A percentile compares a stretch with the other conserved stretches of the same genome.
phyloP scores from a whole-genome alignment of 2,888 invertebrate genomes.

The Ophioninae sp. region DNA sequence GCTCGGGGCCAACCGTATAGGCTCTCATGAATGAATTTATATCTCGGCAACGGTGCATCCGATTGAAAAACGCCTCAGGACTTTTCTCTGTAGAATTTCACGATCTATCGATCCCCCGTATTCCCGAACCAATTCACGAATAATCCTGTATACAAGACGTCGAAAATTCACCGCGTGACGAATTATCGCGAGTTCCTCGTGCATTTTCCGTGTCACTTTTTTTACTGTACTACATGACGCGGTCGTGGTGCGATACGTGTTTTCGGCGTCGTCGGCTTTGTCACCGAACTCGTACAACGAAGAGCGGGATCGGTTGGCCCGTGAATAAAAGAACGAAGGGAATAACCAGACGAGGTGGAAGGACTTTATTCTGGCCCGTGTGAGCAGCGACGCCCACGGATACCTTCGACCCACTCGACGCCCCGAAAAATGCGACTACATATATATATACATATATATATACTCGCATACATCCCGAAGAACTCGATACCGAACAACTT shows the following conservation, averaged over 20 bases:
- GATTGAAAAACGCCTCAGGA: no score
- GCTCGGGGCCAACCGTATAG: no score
- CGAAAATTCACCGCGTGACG: neutral
- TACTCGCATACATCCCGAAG: no score
- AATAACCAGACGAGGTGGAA: conserved; percentile 33
- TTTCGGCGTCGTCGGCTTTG: conserved; percentile 13
- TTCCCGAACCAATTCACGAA: no score
- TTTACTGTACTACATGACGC: conserved; percentile 26
- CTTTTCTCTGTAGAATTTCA: no score
- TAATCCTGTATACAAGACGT: neutral
- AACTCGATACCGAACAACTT: conserved; percentile 11
- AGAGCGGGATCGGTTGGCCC: conserved; percentile 43
- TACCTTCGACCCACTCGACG: conserved; percentile 60
- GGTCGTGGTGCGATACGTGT: conserved; percentile 10
- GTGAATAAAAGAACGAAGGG: conserved; percentile 50
- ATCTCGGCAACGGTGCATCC: no score
- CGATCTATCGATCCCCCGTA: no score
- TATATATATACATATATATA: conserved; percentile 12
- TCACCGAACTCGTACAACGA: conserved; percentile 14
- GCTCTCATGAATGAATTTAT: no score
- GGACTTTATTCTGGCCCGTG: conserved; percentile 48
- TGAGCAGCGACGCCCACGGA: conserved; percentile 53
- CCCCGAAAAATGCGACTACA: conserved; percentile 44
- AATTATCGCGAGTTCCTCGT: conserved; percentile 20
- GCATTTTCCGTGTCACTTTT: conserved; percentile 40